Conservation (phyloP, 2,888 invertebrate species). For the Zygogramma bicolorata region DNA sequence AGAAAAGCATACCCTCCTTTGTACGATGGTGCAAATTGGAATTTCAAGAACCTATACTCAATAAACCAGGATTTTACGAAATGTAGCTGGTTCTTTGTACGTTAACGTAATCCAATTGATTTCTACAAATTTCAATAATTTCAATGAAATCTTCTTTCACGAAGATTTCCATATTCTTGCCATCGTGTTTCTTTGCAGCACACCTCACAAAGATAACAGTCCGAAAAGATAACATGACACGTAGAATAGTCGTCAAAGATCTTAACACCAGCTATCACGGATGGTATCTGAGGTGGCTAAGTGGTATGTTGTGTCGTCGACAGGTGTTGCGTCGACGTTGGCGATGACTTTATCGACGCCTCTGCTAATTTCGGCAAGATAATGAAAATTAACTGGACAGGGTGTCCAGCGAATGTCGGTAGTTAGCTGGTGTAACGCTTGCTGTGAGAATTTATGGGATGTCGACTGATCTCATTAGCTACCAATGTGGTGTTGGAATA, state of each 20-base stretch:
- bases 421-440: not conserved
- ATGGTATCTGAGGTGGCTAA: constrained; percentile 56
- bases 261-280: constrained; percentile 40
- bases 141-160: no score
- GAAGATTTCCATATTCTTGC: no score
- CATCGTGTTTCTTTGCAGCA: no score
- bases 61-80: no score
- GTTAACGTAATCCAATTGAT: no score
- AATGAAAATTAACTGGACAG: constrained; percentile 2
- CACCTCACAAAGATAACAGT: not conserved
- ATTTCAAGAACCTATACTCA: no score
- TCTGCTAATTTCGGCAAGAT: constrained; percentile 12
- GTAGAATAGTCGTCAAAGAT: constrained; percentile 48
- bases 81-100: no score
- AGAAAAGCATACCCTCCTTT: no score
- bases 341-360: constrained; percentile 8
- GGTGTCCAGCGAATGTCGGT: not conserved
- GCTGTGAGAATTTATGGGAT: not conserved
- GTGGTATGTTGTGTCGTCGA: constrained; percentile 57
- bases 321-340: constrained; percentile 46
- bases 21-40: no score
- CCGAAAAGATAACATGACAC: constrained; percentile 7
- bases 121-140: no score
- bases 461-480: no score
- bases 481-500: no score